Evolutionary conservation across 2,797 vertebrate genomes (phyloP), one percentile per base, ranked within the genome.

Genomic region (Protonibea diacanthus): DNA sequence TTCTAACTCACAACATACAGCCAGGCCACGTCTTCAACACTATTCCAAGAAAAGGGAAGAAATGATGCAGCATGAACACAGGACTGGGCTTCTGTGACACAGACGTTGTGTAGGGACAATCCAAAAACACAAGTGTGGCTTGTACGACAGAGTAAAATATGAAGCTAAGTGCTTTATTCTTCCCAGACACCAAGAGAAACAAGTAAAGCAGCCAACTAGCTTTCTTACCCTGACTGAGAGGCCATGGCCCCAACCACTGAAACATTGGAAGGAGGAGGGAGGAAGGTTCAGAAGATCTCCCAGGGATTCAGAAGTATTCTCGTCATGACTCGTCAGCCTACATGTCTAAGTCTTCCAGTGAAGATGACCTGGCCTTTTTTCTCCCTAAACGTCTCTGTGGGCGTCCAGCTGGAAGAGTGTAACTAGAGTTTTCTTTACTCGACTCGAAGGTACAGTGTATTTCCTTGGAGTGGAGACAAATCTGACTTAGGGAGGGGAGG

Each of bases 221-320:
- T 74, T 84, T 90, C 95, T 96, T 95, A 96, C 96, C 95, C 96
- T 95, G 95, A 92, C 94, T 94, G 94, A 93, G 94, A 96, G 95
- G 94, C 95, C 95, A 95, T 95, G 93, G 92, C 92, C 94, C 91
- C 89, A 88, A 93, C 91, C 92, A 95, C 85, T 92, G 92, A 95
- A 94, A 94, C 95, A 96, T 96, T 94, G 93, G 94, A 92, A 94
- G 90, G 74, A 89, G 90, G 91, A 86, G 90, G 89, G 86, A 86
- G 87, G 89, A 84, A 84, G 70, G 82, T 81, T 94, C 89, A 94
- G 77, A 85, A 78, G 86, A 93, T 92, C 88, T 92, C 89, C 91
- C 89, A 87, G 81, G 82, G 80, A 87, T 89, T 94, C 83, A 88
- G 66, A 94, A 89, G 90, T 90, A 81, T 80, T 89, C 86, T 89